A percentile compares a stretch with the other conserved stretches of the same genome.
Evolutionary conservation across 2,888 invertebrate genomes (phyloP).

Genomic region (Pollenia labialis): DNA sequence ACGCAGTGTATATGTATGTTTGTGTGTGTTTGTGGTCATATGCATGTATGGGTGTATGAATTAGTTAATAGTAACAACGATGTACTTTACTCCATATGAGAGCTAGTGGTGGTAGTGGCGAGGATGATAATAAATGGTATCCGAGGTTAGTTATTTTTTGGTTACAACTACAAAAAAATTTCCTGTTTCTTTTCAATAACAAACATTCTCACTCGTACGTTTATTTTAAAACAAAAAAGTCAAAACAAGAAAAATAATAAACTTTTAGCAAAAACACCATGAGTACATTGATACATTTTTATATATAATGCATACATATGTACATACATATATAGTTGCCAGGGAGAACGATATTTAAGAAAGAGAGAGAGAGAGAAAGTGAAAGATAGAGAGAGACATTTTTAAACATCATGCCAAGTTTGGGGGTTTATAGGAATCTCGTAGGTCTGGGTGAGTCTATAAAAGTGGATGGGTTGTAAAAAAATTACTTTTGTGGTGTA

Average conservation of each 20-base stretch:
- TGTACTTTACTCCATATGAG: background rate
- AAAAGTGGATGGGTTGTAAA: background rate
- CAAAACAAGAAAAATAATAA: background rate
- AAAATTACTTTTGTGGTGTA: conserved; percentile 17
- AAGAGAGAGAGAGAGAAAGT: background rate
- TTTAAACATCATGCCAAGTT: background rate
- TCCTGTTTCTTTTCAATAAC: conserved; percentile 2
- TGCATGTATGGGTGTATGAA: background rate
- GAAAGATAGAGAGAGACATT: background rate
- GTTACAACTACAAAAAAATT: conserved; percentile 25
- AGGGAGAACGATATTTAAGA: background rate
- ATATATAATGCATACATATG: no score
- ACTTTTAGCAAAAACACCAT: conserved; percentile 47
- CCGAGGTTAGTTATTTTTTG: conserved; percentile 72
- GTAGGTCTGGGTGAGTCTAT: background rate
- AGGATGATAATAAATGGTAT: conserved; percentile 70
- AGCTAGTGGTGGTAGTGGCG: conserved; percentile 31
- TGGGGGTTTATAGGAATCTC: background rate
- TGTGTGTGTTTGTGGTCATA: background rate
- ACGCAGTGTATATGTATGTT: background rate
- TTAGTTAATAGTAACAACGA: no score
- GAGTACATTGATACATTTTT: conserved; percentile 17
- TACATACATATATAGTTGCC: conserved; percentile 3
- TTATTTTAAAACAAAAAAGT: background rate
- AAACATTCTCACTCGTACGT: conserved; percentile 7